Evolutionary conservation across 2,888 invertebrate species (phyloP).

Genomic region (Drosophila koepferae): DNA sequence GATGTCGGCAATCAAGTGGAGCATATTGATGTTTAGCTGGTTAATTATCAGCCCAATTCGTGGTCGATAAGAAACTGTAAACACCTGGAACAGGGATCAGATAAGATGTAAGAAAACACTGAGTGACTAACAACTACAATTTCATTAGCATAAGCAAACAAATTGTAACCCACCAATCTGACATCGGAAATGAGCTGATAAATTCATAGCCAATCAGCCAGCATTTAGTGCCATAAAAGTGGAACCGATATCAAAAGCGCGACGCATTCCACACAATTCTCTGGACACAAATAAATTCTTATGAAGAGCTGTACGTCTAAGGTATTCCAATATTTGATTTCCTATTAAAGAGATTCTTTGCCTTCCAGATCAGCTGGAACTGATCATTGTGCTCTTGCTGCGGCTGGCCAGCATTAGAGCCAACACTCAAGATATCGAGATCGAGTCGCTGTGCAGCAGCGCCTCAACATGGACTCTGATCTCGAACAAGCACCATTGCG

Average conservation of each 20-base stretch:
- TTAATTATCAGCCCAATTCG: conserved; percentile 27
- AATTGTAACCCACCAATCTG: conserved; percentile 22
- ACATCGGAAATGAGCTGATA: conserved; percentile 43
- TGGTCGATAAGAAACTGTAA: conserved; percentile 16
- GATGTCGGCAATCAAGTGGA: conserved; percentile 17
- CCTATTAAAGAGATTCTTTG: neutral
- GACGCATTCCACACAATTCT: conserved; percentile 13
- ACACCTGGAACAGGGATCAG: conserved; percentile 26
- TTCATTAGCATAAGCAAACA: conserved; percentile 62
- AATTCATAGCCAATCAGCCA: conserved; percentile 14
- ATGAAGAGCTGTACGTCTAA: conserved; percentile 32
- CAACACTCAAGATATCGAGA: neutral
- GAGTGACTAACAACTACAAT: conserved; percentile 32
- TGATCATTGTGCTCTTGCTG: conserved; percentile 7
- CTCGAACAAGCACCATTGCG: conserved; percentile 53
- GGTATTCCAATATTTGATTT: neutral
- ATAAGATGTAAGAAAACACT: conserved; percentile 23
- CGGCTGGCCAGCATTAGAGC: neutral
- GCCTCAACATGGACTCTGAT: conserved; percentile 42
- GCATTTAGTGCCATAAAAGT: conserved; percentile 24
- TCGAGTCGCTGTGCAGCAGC: conserved; percentile 5
- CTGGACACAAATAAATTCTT: conserved; percentile 11
- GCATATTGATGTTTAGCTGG: conserved; percentile 27
- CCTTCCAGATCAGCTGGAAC: conserved; percentile 13
- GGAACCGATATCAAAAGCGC: conserved; percentile 4